Conservation (phyloP, 2,113 vertebrate species). For the Syrmaticus mikado region DNA sequence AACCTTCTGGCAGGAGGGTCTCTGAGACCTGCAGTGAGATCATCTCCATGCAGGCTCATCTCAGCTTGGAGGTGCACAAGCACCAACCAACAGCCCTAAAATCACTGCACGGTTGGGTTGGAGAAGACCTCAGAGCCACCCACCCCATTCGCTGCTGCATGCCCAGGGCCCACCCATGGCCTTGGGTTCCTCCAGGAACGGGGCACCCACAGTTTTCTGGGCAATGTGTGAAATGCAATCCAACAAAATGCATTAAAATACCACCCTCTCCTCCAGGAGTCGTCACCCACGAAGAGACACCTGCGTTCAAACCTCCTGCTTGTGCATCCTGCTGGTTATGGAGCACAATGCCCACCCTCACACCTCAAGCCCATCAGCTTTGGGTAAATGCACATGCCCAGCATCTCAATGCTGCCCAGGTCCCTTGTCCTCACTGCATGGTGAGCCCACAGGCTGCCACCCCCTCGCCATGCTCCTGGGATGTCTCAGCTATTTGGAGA, state of each 20-base stretch:
- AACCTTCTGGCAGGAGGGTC: background rate
- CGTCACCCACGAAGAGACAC: fast-evolving
- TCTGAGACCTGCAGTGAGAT: fast-evolving
- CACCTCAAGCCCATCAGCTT: background rate
- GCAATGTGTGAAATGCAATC: background rate
- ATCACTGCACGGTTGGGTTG: background rate
- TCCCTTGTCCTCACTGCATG: background rate
- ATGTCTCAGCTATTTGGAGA: background rate
- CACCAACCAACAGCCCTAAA: fast-evolving
- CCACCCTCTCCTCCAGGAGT: background rate
- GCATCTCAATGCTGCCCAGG: background rate
- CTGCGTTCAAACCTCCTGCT: fast-evolving
- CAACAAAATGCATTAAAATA: background rate
- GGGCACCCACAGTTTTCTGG: background rate
- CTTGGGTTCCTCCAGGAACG: background rate
- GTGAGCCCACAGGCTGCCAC: background rate
- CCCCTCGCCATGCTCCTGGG: background rate
- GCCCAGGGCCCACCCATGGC: background rate
- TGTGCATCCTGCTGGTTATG: background rate
- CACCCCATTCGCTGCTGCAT: background rate
- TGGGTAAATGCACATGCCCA: fast-evolving
- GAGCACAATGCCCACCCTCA: fast-evolving
- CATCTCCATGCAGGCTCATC: fast-evolving
- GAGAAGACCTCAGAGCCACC: background rate
- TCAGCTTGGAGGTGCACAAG: background rate